Percentiles rank a stretch among this genome's conserved stretches.
phyloP scores from a whole-genome alignment of 1,140 invertebrate genomes.

The Schlechtendalia chinensis region DNA sequence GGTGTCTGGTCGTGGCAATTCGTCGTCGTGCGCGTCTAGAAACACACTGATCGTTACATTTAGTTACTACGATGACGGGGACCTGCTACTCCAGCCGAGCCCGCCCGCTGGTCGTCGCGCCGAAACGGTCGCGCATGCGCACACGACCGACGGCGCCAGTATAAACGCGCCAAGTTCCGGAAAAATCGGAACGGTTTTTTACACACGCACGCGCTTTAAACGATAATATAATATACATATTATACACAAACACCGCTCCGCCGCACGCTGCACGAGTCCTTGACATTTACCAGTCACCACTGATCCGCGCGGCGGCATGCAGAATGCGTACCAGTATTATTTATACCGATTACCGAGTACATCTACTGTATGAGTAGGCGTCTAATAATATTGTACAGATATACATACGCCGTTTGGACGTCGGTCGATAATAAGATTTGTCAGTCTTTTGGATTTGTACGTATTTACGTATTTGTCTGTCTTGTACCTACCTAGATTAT shows the following conservation, averaged over 20 bases:
- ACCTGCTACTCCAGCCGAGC: conserved; percentile 6
- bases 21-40: conserved; percentile 42
- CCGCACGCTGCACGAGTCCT: conserved; percentile 38
- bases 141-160: not conserved
- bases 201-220: conserved; percentile 27
- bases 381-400: not conserved
- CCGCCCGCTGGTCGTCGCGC: not conserved
- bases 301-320: not conserved
- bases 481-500: no score
- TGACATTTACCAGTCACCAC: conserved; percentile 32
- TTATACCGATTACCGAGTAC: not conserved
- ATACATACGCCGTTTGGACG: no score
- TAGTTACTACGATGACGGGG: not conserved
- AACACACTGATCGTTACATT: conserved; percentile 36
- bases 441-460: no score
- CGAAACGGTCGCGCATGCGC: conserved; percentile 30
- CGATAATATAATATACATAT: not conserved
- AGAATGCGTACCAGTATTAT: not conserved
- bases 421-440: no score
- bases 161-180: conserved; percentile 36
- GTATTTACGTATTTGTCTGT: no score
- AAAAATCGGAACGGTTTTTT: conserved; percentile 49
- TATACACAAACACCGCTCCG: conserved; percentile 10
- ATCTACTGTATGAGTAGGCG: not conserved
- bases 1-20: not conserved